Conservation (phyloP, 92 coral and sea anemone genomes). For the Ricordea florida region DNA sequence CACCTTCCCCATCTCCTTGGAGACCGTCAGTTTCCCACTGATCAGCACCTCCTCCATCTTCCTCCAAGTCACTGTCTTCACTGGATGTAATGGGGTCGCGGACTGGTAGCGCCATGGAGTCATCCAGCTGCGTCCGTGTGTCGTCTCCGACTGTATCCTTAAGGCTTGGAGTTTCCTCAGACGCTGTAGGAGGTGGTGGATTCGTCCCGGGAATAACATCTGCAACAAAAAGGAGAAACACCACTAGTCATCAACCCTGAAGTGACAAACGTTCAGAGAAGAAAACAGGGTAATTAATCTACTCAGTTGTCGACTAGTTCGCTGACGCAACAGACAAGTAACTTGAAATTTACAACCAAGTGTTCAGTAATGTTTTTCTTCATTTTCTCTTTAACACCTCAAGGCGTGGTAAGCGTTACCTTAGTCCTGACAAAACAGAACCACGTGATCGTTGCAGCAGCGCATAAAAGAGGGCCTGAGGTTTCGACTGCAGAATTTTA, state of each 20-base stretch:
- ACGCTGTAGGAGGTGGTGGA: constrained; percentile 79
- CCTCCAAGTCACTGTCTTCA: neutral
- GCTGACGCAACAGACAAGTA: no score
- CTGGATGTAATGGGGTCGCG: neutral
- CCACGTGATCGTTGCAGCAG: no score
- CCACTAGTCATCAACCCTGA: neutral
- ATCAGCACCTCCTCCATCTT: neutral
- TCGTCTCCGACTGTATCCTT: neutral
- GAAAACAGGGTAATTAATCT: no score
- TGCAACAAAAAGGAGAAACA: neutral
- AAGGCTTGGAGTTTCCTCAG: neutral
- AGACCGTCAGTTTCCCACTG: neutral
- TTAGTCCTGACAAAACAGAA: no score
- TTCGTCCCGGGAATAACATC: constrained; percentile 41
- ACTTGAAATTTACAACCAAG: no score
- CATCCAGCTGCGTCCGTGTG: neutral
- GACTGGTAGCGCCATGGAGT: constrained; percentile 6
- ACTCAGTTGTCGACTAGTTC: no score
- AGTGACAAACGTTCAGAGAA: no score
- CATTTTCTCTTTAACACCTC: no score
- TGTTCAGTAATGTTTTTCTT: no score
- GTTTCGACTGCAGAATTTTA: no score
- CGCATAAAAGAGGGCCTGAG: no score
- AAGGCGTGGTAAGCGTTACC: no score
- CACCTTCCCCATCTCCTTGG: neutral